Base-by-base conservation (phyloP, 1,140 invertebrate species). In the Drosophila baimaii region DNA sequence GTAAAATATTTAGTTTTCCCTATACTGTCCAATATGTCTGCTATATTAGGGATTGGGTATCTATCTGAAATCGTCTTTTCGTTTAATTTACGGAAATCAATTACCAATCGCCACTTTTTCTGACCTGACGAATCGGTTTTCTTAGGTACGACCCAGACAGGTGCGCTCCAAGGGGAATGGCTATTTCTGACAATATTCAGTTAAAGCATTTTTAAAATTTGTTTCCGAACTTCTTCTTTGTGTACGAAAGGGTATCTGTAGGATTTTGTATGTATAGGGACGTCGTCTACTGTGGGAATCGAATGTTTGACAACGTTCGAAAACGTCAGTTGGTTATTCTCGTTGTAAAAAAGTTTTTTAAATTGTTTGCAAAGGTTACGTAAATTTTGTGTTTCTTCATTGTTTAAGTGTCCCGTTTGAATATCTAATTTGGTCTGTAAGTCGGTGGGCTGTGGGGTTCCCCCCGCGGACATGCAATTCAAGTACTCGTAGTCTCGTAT, bases 171-270 rank as follows among this genome's bases (percentile, higher is more conserved):
- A n/a, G 35, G 62, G 29, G 39, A 72, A 25, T 66, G 52, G 8
- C 69, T 66, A 5, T 25, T 52, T 46, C 39, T 41, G 0, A 65
- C 65, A 44, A 57, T 64, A 17, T 71, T 63, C 37, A 57, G 21
- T 13, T 52, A 17, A 7, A 64, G 44, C 44, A 71, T 64, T 12
- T 49, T 35, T 23, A 25, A 27, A 44, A 64, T 65, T 64, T 66
- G 69, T 5, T 58, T 66, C 15, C 37, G 35, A 17, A 71, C 49
- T 57, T 64, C 43, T 5, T 46, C 29, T 35, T 69, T 61, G 12
- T 71, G 59, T 31, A 72, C 12, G 13, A 72, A 66, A 12, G 37
- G 62, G 12, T 72, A 66, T 13, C 54, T 35, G 12, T 72, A 65
- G 7, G 54, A 65, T 39, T 65, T 72, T 7, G 52, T 41, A 23